Percentiles rank a stretch among this genome's conserved stretches.
phyloP scores from a whole-genome alignment of 2,888 invertebrate genomes.

The Tetramorium bicarinatum region DNA sequence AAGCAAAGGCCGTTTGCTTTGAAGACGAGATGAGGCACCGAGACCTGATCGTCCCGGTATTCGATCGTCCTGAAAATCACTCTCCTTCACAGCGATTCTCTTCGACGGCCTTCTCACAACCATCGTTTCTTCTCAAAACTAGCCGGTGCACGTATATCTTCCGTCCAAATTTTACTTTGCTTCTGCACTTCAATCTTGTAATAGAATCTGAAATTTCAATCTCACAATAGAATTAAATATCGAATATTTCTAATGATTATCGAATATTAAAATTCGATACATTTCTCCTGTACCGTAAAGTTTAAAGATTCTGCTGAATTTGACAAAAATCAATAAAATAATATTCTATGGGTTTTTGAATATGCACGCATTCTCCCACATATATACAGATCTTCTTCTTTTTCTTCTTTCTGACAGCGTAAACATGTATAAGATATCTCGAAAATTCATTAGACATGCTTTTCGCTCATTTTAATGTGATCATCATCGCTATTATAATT shows the following conservation, averaged over 20 bases:
- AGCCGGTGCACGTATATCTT: not conserved
- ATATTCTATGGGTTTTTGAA: not conserved
- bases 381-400: not conserved
- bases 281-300: not conserved
- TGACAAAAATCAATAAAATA: not conserved
- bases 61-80: conserved; percentile 69
- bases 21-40: conserved; percentile 61
- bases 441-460: conserved; percentile 14
- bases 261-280: not conserved
- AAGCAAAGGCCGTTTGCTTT: conserved; percentile 76
- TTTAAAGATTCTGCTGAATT: not conserved
- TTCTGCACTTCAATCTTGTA: not conserved
- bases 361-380: not conserved
- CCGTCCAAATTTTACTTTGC: not conserved
- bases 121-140: conserved; percentile 15
- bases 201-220: not conserved
- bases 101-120: conserved; percentile 35
- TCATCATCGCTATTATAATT: not conserved
- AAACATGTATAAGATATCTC: not conserved
- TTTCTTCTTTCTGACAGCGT: not conserved
- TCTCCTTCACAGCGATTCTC: conserved; percentile 41
- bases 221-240: not conserved
- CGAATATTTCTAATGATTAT: no score
- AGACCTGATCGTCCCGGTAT: conserved; percentile 61
- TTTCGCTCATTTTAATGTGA: conserved; percentile 4